phyloP scores from a whole-genome alignment of 2,797 vertebrate genomes.

The Phoebastria nigripes region DNA sequence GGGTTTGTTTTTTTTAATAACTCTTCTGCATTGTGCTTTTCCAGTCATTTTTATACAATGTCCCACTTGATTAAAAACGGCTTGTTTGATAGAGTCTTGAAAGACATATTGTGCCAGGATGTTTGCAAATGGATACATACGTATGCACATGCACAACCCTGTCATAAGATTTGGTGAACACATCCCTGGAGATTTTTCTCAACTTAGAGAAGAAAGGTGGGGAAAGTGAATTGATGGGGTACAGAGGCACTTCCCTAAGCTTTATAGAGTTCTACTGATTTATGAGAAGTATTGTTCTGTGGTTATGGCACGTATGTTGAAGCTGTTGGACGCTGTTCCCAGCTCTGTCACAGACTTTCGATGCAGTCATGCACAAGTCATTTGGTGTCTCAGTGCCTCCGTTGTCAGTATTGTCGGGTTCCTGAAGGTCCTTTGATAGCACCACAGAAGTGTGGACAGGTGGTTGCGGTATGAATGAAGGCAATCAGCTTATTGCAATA shows the following conservation, averaged over 20 bases:
- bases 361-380: neutral
- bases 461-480: neutral
- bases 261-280: neutral
- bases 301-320: neutral
- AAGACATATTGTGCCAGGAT: neutral
- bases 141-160: neutral
- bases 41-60: neutral
- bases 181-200: neutral
- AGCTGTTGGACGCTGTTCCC: neutral
- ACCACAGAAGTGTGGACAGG: rapidly evolving
- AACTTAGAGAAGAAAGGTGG: neutral
- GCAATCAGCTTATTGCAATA: neutral
- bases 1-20: neutral
- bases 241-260: neutral
- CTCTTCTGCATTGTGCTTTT: neutral
- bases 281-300: neutral
- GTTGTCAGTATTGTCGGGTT: neutral
- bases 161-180: neutral
- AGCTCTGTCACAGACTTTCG: neutral
- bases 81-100: neutral
- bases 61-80: neutral
- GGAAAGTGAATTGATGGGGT: neutral
- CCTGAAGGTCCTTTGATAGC: neutral
- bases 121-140: neutral
- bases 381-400: neutral